phyloP scores from a whole-genome alignment of 2,888 invertebrate genomes.

The Drosophila helvetica region DNA sequence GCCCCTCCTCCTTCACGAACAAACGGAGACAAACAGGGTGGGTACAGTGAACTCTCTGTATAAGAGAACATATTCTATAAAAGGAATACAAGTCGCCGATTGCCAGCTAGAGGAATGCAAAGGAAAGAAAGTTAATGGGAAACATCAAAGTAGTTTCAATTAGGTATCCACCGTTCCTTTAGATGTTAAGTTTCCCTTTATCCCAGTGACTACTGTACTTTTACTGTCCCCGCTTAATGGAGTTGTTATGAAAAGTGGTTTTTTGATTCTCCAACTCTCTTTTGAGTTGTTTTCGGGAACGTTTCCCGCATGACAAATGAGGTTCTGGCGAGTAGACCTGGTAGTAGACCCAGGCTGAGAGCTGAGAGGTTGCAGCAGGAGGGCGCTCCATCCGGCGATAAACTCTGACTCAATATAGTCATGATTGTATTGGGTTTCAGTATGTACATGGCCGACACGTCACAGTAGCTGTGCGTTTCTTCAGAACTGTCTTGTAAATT shows the following conservation, averaged over 20 bases:
- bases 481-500: neutral
- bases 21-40: neutral
- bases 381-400: slow-evolving; percentile 33
- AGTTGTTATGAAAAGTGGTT: slow-evolving; percentile 54
- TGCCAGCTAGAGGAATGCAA: too few relatives aligned
- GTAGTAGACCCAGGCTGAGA: slow-evolving; percentile 11
- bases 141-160: too few relatives aligned
- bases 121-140: too few relatives aligned
- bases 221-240: slow-evolving; percentile 48
- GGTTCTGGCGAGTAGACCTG: slow-evolving; percentile 8
- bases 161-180: too few relatives aligned
- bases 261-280: slow-evolving; percentile 13
- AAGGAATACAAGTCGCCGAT: too few relatives aligned
- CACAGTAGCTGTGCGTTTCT: slow-evolving; percentile 2
- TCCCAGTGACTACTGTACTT: slow-evolving; percentile 8
- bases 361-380: slow-evolving; percentile 20
- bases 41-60: slow-evolving; percentile 20
- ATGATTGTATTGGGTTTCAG: slow-evolving; percentile 7
- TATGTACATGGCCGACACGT: slow-evolving; percentile 5
- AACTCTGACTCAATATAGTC: slow-evolving; percentile 21
- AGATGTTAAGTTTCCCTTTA: too few relatives aligned
- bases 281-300: slow-evolving; percentile 38
- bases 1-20: slow-evolving; percentile 9
- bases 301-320: slow-evolving; percentile 65
- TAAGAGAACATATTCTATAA: neutral